These are phyloP conservation scores for Harpagoxenus sublaevis DNA, from an alignment of 2,888 invertebrate species.

Conservation along the genomic window DNA sequence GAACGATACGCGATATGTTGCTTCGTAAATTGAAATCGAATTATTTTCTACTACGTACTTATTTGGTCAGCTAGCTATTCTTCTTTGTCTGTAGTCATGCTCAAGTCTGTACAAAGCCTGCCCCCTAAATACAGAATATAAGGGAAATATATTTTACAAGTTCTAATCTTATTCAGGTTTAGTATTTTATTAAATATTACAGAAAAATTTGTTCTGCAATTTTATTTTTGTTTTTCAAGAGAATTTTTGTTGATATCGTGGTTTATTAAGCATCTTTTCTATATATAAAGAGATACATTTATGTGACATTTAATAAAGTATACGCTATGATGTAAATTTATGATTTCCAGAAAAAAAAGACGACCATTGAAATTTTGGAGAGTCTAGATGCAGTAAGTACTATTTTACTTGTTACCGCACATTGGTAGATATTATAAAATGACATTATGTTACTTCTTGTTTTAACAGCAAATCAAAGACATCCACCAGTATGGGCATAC, in stretches of 20 bases:
- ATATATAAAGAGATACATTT: background rate
- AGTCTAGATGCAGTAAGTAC: constrained; percentile 89
- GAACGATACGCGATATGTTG: background rate
- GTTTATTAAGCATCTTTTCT: background rate
- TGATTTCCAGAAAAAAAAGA: constrained; percentile 87
- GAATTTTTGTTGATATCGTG: background rate
- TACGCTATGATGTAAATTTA: constrained; percentile 28
- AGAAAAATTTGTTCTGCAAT: background rate
- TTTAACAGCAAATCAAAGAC: constrained; percentile 90
- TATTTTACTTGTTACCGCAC: constrained; percentile 12
- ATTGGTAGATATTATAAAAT: background rate
- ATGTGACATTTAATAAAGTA: background rate
- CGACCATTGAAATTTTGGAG: constrained; percentile 89
- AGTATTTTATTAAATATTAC: background rate
- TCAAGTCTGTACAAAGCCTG: background rate
- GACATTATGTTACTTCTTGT: constrained; percentile 59
- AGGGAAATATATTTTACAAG: background rate
- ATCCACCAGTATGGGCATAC: constrained; percentile 93
- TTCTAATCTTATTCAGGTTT: background rate
- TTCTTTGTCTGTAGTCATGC: no score
- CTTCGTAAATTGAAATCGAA: background rate
- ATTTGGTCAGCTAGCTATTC: background rate
- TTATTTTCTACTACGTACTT: background rate
- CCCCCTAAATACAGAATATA: background rate
- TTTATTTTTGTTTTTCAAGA: background rate